Conservation (phyloP, 1,140 invertebrate species). For the fruit fly (Drosophila melanogaster) region DNA sequence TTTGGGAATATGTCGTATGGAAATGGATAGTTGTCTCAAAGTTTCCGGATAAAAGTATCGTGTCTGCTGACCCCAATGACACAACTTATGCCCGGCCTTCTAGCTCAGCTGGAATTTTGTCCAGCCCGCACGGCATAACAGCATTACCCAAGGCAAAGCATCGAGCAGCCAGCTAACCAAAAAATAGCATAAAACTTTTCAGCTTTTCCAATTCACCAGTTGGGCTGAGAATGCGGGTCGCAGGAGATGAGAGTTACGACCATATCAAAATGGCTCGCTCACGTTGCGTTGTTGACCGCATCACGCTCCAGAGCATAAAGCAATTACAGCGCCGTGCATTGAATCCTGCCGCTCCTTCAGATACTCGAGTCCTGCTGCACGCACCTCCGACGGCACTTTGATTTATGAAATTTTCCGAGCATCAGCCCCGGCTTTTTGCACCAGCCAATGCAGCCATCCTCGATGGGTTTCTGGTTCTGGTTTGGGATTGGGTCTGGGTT, state of each 20-base stretch:
- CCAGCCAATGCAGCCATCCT: constrained; percentile 9
- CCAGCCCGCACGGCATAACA: background rate
- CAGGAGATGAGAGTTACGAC: constrained; percentile 26
- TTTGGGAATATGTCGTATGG: constrained; percentile 15
- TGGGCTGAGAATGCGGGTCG: background rate
- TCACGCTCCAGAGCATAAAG: constrained; percentile 77
- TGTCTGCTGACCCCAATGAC: constrained; percentile 29
- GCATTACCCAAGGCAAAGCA: constrained; percentile 40
- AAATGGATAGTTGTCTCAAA: constrained; percentile 37
- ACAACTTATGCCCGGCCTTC: constrained; percentile 31
- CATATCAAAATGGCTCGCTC: constrained; percentile 67
- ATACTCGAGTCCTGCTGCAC: constrained; percentile 15
- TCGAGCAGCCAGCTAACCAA: constrained; percentile 53
- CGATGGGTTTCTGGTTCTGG: constrained; percentile 3
- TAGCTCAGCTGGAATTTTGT: constrained; percentile 3
- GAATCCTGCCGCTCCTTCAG: constrained; percentile 48
- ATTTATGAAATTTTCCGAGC: constrained; percentile 73
- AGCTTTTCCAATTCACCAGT: constrained; percentile 58
- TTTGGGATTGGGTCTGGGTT: background rate
- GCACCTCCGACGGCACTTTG: constrained; percentile 46
- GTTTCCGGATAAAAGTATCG: constrained; percentile 33
- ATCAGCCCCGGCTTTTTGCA: constrained; percentile 17
- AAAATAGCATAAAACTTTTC: constrained; percentile 77
- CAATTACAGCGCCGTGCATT: constrained; percentile 74
- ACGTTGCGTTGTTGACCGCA: constrained; percentile 78